Evolutionary conservation across 2,797 vertebrate species (phyloP).

Genomic region (Pseudochromis fuscus): DNA sequence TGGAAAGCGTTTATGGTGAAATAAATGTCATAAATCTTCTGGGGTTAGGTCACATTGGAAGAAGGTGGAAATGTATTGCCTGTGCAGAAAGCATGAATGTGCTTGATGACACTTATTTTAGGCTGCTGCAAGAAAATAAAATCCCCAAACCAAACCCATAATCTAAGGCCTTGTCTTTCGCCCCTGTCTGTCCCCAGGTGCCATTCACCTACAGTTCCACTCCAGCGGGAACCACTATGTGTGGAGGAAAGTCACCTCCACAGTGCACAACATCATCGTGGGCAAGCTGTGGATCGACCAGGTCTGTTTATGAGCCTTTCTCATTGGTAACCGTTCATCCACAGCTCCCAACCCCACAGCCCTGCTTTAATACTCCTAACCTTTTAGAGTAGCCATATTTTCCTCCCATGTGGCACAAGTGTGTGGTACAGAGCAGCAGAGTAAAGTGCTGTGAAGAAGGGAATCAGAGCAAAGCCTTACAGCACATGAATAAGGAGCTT

Average conservation of each 20-base stretch:
- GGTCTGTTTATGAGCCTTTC: constrained; percentile 80
- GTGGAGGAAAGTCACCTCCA: constrained; percentile 99
- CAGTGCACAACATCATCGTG: constrained; percentile 99
- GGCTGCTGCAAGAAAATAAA: constrained; percentile 12
- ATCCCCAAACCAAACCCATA: constrained; percentile 26
- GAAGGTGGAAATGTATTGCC: constrained; percentile 4
- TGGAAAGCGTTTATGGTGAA: constrained; percentile 22
- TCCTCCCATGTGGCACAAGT: not conserved
- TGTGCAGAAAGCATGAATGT: constrained; percentile 7
- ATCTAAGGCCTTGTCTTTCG: constrained; percentile 21
- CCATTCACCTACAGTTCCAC: constrained; percentile 96
- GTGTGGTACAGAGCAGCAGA: constrained; percentile 28
- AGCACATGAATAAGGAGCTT: constrained; percentile 51
- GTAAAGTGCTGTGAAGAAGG: constrained; percentile 16
- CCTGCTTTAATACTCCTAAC: constrained; percentile 3
- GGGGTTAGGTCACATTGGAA: constrained; percentile 20
- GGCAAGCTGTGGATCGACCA: constrained; percentile 99
- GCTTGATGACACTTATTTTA: constrained; percentile 2
- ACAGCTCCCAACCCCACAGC: constrained; percentile 10
- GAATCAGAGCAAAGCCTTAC: constrained; percentile 41
- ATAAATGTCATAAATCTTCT: constrained; percentile 32
- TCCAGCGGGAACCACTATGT: constrained; percentile 96
- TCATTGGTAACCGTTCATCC: constrained; percentile 15
- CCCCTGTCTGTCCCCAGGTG: constrained; percentile 81
- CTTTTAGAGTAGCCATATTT: constrained; percentile 6